Conservation (phyloP, 2,113 vertebrate genomes). For the Gadus chalcogrammus region DNA sequence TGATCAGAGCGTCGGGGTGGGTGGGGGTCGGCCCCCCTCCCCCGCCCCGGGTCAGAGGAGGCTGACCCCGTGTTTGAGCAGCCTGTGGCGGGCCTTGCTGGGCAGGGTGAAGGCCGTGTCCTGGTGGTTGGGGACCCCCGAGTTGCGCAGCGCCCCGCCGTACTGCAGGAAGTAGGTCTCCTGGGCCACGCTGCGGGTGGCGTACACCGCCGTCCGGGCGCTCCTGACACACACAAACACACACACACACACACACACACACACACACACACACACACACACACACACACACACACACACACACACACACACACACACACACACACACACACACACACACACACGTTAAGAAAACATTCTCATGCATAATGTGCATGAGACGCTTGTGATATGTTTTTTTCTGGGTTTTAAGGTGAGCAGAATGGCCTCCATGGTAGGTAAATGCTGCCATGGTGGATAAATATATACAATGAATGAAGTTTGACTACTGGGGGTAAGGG, state of each 20-base stretch:
- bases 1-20: no score
- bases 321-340: not conserved
- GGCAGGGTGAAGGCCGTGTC: conserved; percentile 84
- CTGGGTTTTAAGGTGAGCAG: no score
- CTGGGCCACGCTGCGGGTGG: conserved; percentile 78
- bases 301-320: not conserved
- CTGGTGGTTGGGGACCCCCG: conserved; percentile 84
- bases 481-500: no score
- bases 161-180: conserved; percentile 92
- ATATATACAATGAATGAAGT: no score
- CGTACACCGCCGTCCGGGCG: conserved; percentile 77
- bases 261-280: not conserved
- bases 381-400: not conserved
- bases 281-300: not conserved
- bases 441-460: no score
- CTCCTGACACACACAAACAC: conserved; percentile 69
- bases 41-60: conserved; percentile 70
- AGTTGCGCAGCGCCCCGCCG: conserved; percentile 72
- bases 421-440: no score
- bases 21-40: no score
- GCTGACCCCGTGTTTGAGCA: conserved; percentile 93
- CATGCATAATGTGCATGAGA: no score
- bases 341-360: not conserved
- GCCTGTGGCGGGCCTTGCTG: conserved; percentile 82
- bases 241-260: not conserved